Evolutionary conservation across 2,888 invertebrate genomes (phyloP).

Genomic region (Torymus aiolomorphi): DNA sequence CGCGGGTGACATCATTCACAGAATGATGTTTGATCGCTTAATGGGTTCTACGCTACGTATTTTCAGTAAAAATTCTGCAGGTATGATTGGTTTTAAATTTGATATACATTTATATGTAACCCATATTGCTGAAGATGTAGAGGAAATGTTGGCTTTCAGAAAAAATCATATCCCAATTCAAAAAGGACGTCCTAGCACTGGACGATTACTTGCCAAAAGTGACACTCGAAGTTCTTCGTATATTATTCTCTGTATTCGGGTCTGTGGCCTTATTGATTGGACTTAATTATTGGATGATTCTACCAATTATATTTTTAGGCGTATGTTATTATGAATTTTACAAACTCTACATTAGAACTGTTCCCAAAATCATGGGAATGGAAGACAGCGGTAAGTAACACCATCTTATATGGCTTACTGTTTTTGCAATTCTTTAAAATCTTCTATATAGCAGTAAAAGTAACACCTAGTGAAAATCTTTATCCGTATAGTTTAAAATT

Average conservation of each 20-base stretch:
- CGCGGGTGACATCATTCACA: slow-evolving; percentile 84
- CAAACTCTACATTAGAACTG: slow-evolving; percentile 82
- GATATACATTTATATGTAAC: background rate
- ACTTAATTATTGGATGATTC: slow-evolving; percentile 82
- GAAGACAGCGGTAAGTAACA: too few relatives aligned
- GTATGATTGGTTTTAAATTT: slow-evolving; percentile 22
- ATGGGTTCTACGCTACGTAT: slow-evolving; percentile 86
- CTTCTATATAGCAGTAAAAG: too few relatives aligned
- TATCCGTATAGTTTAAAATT: too few relatives aligned
- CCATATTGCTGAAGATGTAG: background rate
- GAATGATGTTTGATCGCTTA: slow-evolving; percentile 85
- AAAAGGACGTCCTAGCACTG: slow-evolving; percentile 74
- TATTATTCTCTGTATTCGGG: background rate
- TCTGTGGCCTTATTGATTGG: slow-evolving; percentile 68
- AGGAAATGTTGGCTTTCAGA: slow-evolving; percentile 80
- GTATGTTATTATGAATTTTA: slow-evolving; percentile 81
- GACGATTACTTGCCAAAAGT: slow-evolving; percentile 78
- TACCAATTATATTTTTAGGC: slow-evolving; percentile 81
- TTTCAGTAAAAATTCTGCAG: slow-evolving; percentile 79
- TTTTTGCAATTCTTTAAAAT: too few relatives aligned
- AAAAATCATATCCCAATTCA: slow-evolving; percentile 74
- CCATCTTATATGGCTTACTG: too few relatives aligned
- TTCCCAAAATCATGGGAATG: slow-evolving; percentile 74
- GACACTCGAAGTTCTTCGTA: slow-evolving; percentile 75
- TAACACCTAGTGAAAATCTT: too few relatives aligned